phyloP scores from a whole-genome alignment of 2,797 vertebrate genomes.

The Thaleichthys pacificus region DNA sequence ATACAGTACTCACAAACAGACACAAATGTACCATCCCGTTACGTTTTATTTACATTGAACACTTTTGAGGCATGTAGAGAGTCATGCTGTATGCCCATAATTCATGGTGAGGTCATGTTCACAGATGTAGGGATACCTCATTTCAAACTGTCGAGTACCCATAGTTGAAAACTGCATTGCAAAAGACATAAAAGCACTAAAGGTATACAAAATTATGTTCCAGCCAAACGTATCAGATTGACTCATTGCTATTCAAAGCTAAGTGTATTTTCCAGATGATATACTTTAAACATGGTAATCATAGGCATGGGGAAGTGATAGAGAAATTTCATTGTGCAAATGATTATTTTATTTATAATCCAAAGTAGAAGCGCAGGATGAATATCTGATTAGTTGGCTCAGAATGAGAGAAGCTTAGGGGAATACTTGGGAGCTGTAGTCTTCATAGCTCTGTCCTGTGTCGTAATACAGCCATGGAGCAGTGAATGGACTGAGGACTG shows the following conservation, averaged over 20 bases:
- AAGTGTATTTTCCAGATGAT: slow-evolving; percentile 78
- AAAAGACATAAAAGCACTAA: slow-evolving; percentile 69
- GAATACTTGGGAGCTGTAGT: slow-evolving; percentile 10
- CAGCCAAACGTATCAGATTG: slow-evolving; percentile 62
- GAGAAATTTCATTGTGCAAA: slow-evolving; percentile 76
- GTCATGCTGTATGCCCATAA: slow-evolving; percentile 55
- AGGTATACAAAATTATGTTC: slow-evolving; percentile 55
- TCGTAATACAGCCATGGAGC: slow-evolving; percentile 19
- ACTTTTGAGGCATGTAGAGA: slow-evolving; percentile 33
- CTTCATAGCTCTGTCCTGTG: background rate
- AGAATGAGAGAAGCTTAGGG: slow-evolving; percentile 36
- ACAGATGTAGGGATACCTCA: slow-evolving; percentile 63
- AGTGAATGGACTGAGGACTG: slow-evolving; percentile 57
- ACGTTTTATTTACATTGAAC: no score
- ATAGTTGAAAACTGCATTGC: slow-evolving; percentile 65
- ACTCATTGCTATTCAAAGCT: slow-evolving; percentile 75
- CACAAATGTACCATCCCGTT: background rate
- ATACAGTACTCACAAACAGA: background rate
- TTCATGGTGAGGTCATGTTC: slow-evolving; percentile 64
- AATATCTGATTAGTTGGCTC: slow-evolving; percentile 65
- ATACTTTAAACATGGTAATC: slow-evolving; percentile 79
- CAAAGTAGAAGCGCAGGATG: slow-evolving; percentile 42
- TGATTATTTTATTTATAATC: slow-evolving; percentile 77
- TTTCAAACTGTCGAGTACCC: slow-evolving; percentile 60
- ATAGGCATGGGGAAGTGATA: slow-evolving; percentile 69